Evolutionary conservation across 2,113 vertebrate genomes (phyloP), one percentile per base, ranked within the genome.

Genomic region (Sula dactylatra): DNA sequence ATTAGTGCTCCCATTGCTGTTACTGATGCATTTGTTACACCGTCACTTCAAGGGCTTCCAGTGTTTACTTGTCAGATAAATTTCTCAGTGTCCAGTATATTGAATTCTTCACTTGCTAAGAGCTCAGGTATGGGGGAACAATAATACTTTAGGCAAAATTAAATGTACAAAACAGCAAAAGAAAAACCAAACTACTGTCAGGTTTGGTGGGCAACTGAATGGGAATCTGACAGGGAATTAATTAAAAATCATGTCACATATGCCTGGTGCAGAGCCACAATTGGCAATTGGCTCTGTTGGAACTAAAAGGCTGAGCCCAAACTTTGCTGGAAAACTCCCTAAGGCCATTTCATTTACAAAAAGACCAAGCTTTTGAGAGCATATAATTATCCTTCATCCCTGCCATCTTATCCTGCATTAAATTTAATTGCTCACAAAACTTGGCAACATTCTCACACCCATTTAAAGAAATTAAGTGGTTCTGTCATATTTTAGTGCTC

Each of bases 401-500:
- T 82, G 52, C 82, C 44, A 94, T 96, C 93, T 96, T 93, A 96
- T 90, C 93, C 94, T 52, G 87, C 90, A 87, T 92, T 97, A 97
- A 95, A 92, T 95, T 86, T 96, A 97, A 98, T 97, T 96, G 94
- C 93, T 95, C 44, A 10, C 77, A 96, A 95, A 97, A 93, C 89
- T 73, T 96, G 96, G 94, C 93, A 97, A 91, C 62, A 16, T 67
- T 93, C 82, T 97, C 82, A 71, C 49, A 79, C 56, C 65, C 96
- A 92, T 95, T 97, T 97, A 96, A 94, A 97, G 94, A 96, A 97
- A 97, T 97, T 89, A 96, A 98, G 92, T 95, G 93, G 79, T 93
- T 94, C 92, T 97, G 94, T 97, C 90, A 88, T 82, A 90, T 96
- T 95, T 94, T 94, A 96, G 88, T 7, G 5, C 64, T 96, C 87